phyloP scores from a whole-genome alignment of 2,888 invertebrate genomes.

The Clivina fossor region DNA sequence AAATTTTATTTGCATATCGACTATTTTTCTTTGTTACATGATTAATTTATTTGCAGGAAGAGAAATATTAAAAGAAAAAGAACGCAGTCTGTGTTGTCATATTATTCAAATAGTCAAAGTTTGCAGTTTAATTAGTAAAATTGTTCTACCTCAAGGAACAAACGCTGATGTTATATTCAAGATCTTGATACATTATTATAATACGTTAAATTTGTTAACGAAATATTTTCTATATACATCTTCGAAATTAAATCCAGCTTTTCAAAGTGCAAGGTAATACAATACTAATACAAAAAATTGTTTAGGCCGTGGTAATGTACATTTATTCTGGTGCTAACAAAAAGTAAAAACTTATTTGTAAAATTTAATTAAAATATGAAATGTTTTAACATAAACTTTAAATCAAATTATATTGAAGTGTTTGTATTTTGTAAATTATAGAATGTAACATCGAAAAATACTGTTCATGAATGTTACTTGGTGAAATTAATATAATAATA shows the following conservation, averaged over 20 bases:
- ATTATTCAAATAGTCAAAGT: conserved; percentile 58
- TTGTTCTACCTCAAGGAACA: conserved; percentile 56
- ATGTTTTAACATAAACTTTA: too few relatives aligned
- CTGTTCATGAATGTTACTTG: too few relatives aligned
- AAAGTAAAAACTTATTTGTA: neutral
- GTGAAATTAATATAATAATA: too few relatives aligned
- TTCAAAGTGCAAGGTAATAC: conserved; percentile 48
- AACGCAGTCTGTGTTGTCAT: conserved; percentile 61
- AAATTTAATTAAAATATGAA: conserved; percentile 7
- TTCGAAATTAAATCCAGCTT: conserved; percentile 53
- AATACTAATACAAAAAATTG: too few relatives aligned
- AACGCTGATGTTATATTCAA: conserved; percentile 60
- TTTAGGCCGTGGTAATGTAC: too few relatives aligned
- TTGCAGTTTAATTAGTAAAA: conserved; percentile 56
- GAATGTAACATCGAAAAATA: too few relatives aligned
- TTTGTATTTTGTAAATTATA: too few relatives aligned
- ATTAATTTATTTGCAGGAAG: too few relatives aligned
- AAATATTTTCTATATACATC: conserved; percentile 62
- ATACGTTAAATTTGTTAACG: conserved; percentile 58
- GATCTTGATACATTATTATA: conserved; percentile 59
- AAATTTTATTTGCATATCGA: too few relatives aligned
- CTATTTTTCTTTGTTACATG: too few relatives aligned
- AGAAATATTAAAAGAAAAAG: conserved; percentile 56
- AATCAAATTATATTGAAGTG: too few relatives aligned
- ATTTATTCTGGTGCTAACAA: too few relatives aligned